phyloP scores from a whole-genome alignment of 2,888 invertebrate species.

The Melipona bicolor region DNA sequence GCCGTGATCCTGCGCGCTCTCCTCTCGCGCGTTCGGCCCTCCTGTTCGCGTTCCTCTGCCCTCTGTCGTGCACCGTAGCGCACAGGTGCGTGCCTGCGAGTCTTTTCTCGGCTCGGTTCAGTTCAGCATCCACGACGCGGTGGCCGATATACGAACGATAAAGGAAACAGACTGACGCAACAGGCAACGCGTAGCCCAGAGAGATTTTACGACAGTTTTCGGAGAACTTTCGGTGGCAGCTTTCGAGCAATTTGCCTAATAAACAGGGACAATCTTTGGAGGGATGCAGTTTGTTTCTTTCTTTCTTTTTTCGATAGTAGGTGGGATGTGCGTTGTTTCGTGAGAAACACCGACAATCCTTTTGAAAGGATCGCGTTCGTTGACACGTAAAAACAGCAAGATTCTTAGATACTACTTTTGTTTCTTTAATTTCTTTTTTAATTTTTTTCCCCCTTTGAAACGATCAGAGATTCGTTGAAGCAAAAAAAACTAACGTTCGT shows the following conservation, averaged over 20 bases:
- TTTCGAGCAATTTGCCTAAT: conserved; percentile 22
- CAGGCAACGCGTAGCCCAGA: background rate
- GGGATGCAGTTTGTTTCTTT: background rate
- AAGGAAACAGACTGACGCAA: conserved; percentile 20
- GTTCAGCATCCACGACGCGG: conserved; percentile 36
- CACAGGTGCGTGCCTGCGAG: conserved; percentile 73
- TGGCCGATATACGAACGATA: conserved; percentile 8
- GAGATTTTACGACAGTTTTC: conserved; percentile 67
- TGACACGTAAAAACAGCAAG: background rate
- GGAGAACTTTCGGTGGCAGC: conserved; percentile 50
- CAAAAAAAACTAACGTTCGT: background rate
- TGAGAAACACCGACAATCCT: background rate
- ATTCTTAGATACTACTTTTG: background rate
- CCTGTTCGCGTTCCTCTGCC: conserved; percentile 29
- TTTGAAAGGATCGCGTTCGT: background rate
- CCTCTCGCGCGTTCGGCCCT: background rate
- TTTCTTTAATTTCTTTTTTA: background rate
- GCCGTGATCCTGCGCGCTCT: conserved; percentile 20
- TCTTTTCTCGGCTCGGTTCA: conserved; percentile 39
- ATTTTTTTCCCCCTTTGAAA: background rate
- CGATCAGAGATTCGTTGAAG: background rate
- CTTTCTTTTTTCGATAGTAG: background rate
- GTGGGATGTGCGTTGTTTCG: background rate
- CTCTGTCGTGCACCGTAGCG: conserved; percentile 43
- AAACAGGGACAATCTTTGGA: conserved; percentile 11